Evolutionary conservation across 2,113 vertebrate species (phyloP).

Genomic region (Nycticebus coucang): DNA sequence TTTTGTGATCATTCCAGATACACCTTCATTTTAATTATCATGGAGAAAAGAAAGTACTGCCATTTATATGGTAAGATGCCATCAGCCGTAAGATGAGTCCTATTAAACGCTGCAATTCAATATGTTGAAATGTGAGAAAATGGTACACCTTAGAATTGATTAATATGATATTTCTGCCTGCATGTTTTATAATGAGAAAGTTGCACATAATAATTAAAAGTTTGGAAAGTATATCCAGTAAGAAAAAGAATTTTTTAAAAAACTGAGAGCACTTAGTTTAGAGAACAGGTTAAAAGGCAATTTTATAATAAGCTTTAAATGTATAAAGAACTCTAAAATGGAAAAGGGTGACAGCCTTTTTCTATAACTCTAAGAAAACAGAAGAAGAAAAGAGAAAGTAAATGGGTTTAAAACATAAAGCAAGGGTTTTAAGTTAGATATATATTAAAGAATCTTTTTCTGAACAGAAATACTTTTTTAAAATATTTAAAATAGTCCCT

Average conservation of each 20-base stretch:
- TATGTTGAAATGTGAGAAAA: constrained; percentile 43
- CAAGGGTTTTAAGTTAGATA: neutral
- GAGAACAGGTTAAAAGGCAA: constrained; percentile 12
- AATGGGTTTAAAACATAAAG: constrained; percentile 13
- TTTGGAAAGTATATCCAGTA: constrained; percentile 12
- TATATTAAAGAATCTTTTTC: neutral
- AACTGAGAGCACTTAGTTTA: neutral
- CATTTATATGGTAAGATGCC: constrained; percentile 28
- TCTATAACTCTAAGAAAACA: constrained; percentile 24
- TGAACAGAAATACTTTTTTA: neutral
- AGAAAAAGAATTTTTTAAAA: neutral
- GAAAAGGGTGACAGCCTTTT: neutral
- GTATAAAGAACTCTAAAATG: constrained; percentile 17
- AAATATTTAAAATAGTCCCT: constrained; percentile 13
- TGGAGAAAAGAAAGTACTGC: neutral
- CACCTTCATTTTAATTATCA: constrained; percentile 38
- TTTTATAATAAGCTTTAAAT: constrained; percentile 46
- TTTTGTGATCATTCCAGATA: constrained; percentile 39
- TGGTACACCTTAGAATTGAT: neutral
- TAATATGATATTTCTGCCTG: neutral
- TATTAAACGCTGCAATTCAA: constrained; percentile 33
- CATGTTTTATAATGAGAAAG: constrained; percentile 3
- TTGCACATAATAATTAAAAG: constrained; percentile 48
- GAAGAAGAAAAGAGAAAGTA: neutral
- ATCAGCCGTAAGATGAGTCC: neutral